Conservation (phyloP, 1,140 invertebrate genomes). For the Apolygus lucorum region DNA sequence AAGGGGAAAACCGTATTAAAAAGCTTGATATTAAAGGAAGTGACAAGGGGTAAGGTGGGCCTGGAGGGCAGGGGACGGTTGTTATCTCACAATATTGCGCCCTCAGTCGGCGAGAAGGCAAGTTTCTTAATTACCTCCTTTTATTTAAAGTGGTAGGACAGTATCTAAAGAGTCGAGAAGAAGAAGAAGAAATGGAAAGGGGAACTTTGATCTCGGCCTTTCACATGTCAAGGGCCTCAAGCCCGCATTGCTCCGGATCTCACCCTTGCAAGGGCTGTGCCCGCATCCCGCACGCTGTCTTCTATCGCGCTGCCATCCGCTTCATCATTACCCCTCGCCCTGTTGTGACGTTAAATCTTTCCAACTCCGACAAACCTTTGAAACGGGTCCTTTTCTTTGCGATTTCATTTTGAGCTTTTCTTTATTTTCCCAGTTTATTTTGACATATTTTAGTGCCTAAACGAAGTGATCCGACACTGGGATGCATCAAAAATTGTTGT, state of each 20-base stretch:
- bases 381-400: too few relatives aligned
- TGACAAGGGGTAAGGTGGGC: neutral
- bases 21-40: constrained; percentile 15
- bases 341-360: too few relatives aligned
- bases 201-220: neutral
- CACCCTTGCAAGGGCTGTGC: too few relatives aligned
- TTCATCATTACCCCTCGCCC: too few relatives aligned
- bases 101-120: neutral
- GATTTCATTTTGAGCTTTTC: too few relatives aligned
- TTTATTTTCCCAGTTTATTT: too few relatives aligned
- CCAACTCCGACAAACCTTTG: too few relatives aligned
- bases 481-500: too few relatives aligned
- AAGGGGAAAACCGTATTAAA: constrained; percentile 15
- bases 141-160: constrained; percentile 1
- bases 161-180: neutral
- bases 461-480: too few relatives aligned
- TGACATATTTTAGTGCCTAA: too few relatives aligned
- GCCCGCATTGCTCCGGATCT: neutral
- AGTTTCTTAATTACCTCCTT: constrained; percentile 16
- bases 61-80: neutral
- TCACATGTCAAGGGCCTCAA: neutral
- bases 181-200: too few relatives aligned
- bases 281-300: neutral
- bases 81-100: constrained; percentile 7
- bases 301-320: neutral